Evolutionary conservation across 1,140 invertebrate genomes (phyloP), one percentile per base, ranked within the genome.

Genomic region (Rhopalosiphum padi): DNA sequence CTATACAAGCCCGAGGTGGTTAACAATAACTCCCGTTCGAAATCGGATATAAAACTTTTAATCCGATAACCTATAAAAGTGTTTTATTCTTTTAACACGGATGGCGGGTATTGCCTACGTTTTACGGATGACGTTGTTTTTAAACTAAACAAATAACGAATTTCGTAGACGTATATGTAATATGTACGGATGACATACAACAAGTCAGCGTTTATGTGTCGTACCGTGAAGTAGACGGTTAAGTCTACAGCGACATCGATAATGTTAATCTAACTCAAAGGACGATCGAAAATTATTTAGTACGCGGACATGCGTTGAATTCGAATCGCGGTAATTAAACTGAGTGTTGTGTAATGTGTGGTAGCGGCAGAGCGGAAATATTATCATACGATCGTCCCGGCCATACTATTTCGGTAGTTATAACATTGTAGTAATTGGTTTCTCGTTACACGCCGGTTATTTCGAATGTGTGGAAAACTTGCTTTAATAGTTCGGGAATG

Each of bases 401-500:
- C 55, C 41, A 41, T 68, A 68, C 35, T 83, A 83, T 41, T 85
- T 85, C 41, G 41, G 8, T 85, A 41, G 37, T 85, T 85, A 41
- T 41, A 37, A 37, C 37, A 85, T 85, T 41, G 82, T 41, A 41
- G 35, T 85, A 85, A 41, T 85, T 41, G 21, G 82, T 85, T 85
- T 85, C 41, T 23, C 23, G 37, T 86, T 86, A 86, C 85, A n/a
- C 43, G 41, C 4, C 43, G 25, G 30, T 30, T 86, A 46, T 46
- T 86, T 18, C 9, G 41, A 46, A 86, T 46, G 37, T 46, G 85
- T n/a, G 85, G 43, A 86, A 86, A 86, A 86, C 85, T 86, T 86
- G 43, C 41, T 86, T 46, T n/a, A 86, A 86, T 46, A 46, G 85
- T 46, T 43, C 46, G 11, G 41, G 85, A 86, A 86, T 86, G 85